These are phyloP conservation scores for Pelecanus crispus DNA, from an alignment of 2,113 vertebrate genomes.

Conservation along the genomic window DNA sequence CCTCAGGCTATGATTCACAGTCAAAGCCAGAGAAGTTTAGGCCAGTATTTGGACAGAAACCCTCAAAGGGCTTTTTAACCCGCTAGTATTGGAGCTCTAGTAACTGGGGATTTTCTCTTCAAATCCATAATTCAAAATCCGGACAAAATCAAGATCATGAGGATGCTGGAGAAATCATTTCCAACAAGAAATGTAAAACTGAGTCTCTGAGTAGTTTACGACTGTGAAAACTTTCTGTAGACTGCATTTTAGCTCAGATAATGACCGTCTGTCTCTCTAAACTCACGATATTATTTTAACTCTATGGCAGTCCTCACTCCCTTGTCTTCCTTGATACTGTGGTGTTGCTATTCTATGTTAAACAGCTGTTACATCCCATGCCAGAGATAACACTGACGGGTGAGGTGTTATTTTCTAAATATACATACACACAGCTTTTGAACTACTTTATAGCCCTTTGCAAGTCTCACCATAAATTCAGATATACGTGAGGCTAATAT, in stretches of 20 bases:
- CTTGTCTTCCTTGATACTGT: not conserved
- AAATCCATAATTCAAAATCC: not conserved
- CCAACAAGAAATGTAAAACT: not conserved
- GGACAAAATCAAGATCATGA: not conserved
- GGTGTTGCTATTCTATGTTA: not conserved
- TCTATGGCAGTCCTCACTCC: not conserved
- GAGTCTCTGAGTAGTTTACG: not conserved
- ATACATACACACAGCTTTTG: not conserved
- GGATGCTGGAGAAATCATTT: not conserved
- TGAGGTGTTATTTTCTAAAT: constrained; percentile 18
- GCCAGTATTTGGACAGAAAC: not conserved
- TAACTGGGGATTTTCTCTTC: not conserved
- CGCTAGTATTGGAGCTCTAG: not conserved
- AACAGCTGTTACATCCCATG: not conserved
- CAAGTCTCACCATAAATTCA: not conserved
- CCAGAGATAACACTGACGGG: not conserved
- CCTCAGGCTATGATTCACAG: not conserved
- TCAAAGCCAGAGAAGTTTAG: not conserved
- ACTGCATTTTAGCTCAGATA: not conserved
- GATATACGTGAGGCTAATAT: not conserved
- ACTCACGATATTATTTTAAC: not conserved
- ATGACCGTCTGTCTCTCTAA: not conserved
- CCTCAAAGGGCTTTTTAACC: not conserved
- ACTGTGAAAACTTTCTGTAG: not conserved
- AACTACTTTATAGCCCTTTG: not conserved